phyloP scores from a whole-genome alignment of 2,797 vertebrate species.

The Sphaeramia orbicularis region DNA sequence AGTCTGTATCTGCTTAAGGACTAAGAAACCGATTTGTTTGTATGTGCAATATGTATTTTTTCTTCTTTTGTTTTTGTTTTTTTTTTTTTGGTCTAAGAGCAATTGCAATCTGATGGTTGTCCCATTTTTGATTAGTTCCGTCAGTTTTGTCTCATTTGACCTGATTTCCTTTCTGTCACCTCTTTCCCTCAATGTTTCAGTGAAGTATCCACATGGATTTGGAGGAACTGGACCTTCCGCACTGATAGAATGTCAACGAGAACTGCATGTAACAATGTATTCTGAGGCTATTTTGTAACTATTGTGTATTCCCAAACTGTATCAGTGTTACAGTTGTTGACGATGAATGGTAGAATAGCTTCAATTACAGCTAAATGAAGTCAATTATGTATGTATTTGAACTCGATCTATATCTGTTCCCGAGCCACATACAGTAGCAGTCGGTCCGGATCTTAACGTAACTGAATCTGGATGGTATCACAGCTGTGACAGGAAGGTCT shows the following conservation, averaged over 20 bases:
- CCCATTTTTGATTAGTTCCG: slow-evolving; percentile 47
- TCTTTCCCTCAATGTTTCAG: slow-evolving; percentile 64
- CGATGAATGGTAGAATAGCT: slow-evolving; percentile 89
- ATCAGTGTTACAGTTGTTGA: slow-evolving; percentile 92
- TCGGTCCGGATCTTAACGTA: slow-evolving; percentile 16
- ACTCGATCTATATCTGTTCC: slow-evolving; percentile 27
- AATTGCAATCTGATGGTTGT: slow-evolving; percentile 61
- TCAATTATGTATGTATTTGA: slow-evolving; percentile 52
- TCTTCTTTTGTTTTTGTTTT: slow-evolving; percentile 56
- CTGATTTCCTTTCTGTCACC: slow-evolving; percentile 33
- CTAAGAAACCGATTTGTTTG: slow-evolving; percentile 69
- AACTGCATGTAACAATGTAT: slow-evolving; percentile 90
- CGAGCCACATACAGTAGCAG: slow-evolving; percentile 29
- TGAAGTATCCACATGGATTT: slow-evolving; percentile 70
- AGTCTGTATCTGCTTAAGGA: slow-evolving; percentile 83
- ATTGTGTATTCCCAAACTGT: slow-evolving; percentile 89
- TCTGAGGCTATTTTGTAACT: slow-evolving; percentile 88
- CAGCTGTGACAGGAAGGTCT: slow-evolving; percentile 19
- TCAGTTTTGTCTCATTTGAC: slow-evolving; percentile 35
- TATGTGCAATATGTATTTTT: slow-evolving; percentile 82
- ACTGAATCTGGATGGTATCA: slow-evolving; percentile 8
- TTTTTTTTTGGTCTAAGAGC: slow-evolving; percentile 62
- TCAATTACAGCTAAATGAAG: slow-evolving; percentile 65
- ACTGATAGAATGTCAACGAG: slow-evolving; percentile 77
- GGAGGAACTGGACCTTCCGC: slow-evolving; percentile 80